phyloP scores from a whole-genome alignment of 2,113 vertebrate genomes.

The Rhinolophus ferrumequinum region DNA sequence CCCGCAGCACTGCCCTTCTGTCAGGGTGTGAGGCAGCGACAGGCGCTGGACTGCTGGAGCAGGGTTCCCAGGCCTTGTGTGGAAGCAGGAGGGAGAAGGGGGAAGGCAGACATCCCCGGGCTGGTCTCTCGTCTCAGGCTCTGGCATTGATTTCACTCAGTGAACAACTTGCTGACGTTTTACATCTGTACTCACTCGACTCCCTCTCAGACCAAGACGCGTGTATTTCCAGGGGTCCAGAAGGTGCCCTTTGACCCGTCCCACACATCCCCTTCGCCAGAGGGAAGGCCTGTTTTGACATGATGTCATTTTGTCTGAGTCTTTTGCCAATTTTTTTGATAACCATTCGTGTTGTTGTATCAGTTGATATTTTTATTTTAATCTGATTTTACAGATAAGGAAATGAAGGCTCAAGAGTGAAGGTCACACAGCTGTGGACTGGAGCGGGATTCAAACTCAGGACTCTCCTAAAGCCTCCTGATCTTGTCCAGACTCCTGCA shows the following conservation, averaged over 20 bases:
- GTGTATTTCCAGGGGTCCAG: not conserved
- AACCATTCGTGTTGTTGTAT: not conserved
- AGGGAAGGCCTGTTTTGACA: not conserved
- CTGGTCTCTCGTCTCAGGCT: not conserved
- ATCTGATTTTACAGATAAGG: not conserved
- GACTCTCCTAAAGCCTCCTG: not conserved
- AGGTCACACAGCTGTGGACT: too few relatives aligned
- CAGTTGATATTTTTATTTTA: not conserved
- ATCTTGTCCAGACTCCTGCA: not conserved
- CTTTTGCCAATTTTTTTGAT: not conserved
- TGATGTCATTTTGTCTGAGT: too few relatives aligned
- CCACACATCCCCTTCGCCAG: too few relatives aligned
- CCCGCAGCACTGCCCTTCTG: not conserved
- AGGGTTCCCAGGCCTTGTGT: not conserved
- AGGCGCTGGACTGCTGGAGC: not conserved
- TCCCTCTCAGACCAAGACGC: not conserved
- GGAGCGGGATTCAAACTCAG: not conserved
- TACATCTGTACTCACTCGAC: not conserved
- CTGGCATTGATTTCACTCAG: not conserved
- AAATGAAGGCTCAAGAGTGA: not conserved
- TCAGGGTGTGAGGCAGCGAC: not conserved
- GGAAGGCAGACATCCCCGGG: not conserved
- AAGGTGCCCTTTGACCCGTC: not conserved
- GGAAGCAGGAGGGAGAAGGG: not conserved
- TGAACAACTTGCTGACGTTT: not conserved